Evolutionary conservation across 2,888 invertebrate species (phyloP), one percentile per base, ranked within the genome.

Genomic region (Amphipoea lucens): DNA sequence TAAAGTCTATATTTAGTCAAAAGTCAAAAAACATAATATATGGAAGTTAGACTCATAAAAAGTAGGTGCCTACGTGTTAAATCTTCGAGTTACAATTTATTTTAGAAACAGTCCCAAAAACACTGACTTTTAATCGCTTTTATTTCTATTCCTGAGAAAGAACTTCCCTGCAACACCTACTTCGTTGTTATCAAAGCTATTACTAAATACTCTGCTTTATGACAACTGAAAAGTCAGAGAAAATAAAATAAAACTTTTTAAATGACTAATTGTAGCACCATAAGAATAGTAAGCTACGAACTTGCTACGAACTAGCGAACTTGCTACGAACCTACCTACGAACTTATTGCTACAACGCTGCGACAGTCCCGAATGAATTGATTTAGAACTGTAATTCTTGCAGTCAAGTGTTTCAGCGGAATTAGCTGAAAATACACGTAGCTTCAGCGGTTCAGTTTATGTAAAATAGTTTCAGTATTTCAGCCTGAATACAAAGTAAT

Each of bases 401-500:
- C 60, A 84, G 73, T 40, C 68, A 66, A 74, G 51, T 60, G 62
- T 83, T 83, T 72, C 54, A 29, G 23, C 1, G 60, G 51, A 86
- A 78, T 83, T 75, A 72, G 23, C 74, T 74, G 72, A 57, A 84
- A 78, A 78, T 83, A 66, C 42, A 42, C 74, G 65, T 71, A 57
- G 23, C 48, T 57, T 68, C 29, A 65, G 68, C 36, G 40, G 68
- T 78, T 65, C 36, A 65, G 60, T 74, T 74, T 83, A 86, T 70
- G 74, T 60, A 51, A 69, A 86, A 51, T 62, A 83, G 57, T 78
- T 86, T 72, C 54, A 74, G 63, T 84, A 82, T 66, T 74, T 65
- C 62, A 63, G 74, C 12, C 63, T 86, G 84, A 86, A 86, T 83
- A 79, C 57, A 66, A 83, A 83, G 54, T 57, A 69, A 60, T 20